Base-by-base conservation (phyloP, 23 tunicate species). In the Diplosoma virens region DNA sequence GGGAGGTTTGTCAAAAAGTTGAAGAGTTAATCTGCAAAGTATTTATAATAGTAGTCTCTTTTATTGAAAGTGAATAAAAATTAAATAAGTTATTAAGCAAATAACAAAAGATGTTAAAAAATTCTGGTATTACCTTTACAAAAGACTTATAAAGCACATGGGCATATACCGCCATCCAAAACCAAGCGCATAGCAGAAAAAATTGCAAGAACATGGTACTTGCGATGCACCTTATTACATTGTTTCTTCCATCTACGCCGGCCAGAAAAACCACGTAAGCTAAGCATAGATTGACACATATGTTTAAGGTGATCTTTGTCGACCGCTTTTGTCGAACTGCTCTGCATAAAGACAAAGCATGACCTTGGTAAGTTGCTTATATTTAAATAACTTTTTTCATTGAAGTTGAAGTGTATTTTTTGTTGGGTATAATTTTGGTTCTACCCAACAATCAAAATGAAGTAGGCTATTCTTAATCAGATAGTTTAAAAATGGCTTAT, bases 81-180 rank as follows among this genome's bases (percentile, higher is more conserved):
- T n/a, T n/a, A n/a, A n/a, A n/a, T n/a, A n/a, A n/a, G n/a, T 14
- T 41, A 41, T 9, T 41, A 41, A 7, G 14, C 14, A 7, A 14
- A 9, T 7, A 41, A 41, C 9, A 41, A 14, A 41, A 7, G 50
- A 14, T 41, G 50, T 9, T 41, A 41, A 41, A 14, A 7, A 9
- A 7, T 41, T 14, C 50, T 41, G 14, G 33, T 24, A 17, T 32
- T 33, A 78, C 82, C 82, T 78, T 36, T 21, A 78, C 73, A 5
- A 78, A 1, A 18, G 82, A 78, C 33, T 60, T 78, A 58, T 78
- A 78, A 58, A 78, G 34, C 6, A 41, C 25, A n/a, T 64, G 58
- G 0, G 75, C 82, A 25, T 78, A 78, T 6, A 78, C 82, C 5
- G 59, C 82, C 73, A 63, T 63, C 82, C 82, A 78, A 22, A 66